Evolutionary conservation across 92 coral and sea anemone species (phyloP), one percentile per base, ranked within the genome.

Genomic region (Palythoa heliodiscus): DNA sequence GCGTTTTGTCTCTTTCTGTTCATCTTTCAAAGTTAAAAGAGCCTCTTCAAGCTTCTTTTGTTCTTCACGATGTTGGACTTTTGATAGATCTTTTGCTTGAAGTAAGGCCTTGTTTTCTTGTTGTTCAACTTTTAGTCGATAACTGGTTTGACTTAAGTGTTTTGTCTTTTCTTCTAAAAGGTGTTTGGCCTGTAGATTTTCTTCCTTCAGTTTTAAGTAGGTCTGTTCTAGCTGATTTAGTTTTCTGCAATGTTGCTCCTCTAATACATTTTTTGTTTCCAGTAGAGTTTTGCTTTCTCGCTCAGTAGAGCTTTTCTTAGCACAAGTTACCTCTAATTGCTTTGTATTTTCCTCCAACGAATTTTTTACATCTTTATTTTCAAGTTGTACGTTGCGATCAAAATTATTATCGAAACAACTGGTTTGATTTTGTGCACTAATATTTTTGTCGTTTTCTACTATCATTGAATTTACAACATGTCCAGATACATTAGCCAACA

Each of bases 191-290:
- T 75, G 15, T 52, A 19, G 7, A 17, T 75, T 75, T 75, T 75
- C 81, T 53, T 52, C 68, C 61, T 86, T 89, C 14, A 86, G 83
- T 54, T 80, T 86, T 24, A 86, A 70, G 38, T 80, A 58, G 39
- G 68, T 81, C 39, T 89, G 87, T 39, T 75, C 63, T 20, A 86
- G 78, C 54, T 81, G 78, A 64, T 75, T 89, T 67, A 86, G 83
- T 39, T 89, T 87, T 29, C 75, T 68, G 2, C 11, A 52, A 47
- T 58, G 63, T 20, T 71, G 73, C 16, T 14, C 78, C 53, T 86
- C 68, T 25, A 78, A 52, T 9, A 83, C 63, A 35, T 24, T 71
- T 43, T 78, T 87, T 7, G 90, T 82, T 8, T 83, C 78, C 6
- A 61, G 71, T 20, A 90, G 75, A 39, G 66, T 75, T 16, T 52